A percentile compares a stretch with the other conserved stretches of the same genome.
Conservation (phyloP, 2,113 vertebrate genomes). For the Octodon degus region DNA sequence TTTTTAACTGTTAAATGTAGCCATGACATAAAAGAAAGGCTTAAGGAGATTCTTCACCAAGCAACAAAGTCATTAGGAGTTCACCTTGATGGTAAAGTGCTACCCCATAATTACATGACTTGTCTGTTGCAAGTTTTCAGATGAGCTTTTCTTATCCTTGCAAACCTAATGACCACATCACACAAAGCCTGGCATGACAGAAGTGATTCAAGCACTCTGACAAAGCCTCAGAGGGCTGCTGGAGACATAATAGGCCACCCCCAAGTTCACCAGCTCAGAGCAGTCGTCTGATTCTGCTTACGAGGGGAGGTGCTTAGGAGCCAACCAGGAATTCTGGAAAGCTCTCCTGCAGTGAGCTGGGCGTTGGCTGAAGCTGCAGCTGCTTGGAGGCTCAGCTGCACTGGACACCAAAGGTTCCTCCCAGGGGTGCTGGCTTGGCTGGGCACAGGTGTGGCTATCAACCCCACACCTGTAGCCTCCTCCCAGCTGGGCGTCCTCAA, state of each 20-base stretch:
- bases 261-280: background rate
- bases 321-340: background rate
- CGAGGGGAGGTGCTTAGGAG: background rate
- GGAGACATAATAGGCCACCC: background rate
- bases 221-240: conserved; percentile 16
- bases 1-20: background rate
- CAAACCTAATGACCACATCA: background rate
- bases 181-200: background rate
- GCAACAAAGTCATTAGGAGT: conserved; percentile 58
- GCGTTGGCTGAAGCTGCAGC: background rate
- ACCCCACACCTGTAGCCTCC: background rate
- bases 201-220: background rate
- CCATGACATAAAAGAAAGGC: conserved; percentile 36
- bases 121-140: conserved; percentile 46
- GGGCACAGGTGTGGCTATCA: background rate
- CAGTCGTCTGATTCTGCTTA: background rate
- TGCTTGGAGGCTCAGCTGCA: background rate
- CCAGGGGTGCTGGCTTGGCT: background rate
- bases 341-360: background rate
- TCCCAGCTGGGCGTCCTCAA: background rate
- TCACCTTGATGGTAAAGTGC: conserved; percentile 9
- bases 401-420: background rate
- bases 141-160: background rate
- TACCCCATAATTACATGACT: conserved; percentile 55
- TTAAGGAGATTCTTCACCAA: conserved; percentile 63